Percentiles rank a stretch among this genome's conserved stretches.
Evolutionary conservation across 2,113 vertebrate species (phyloP).

Genomic region (Falco punctatus): DNA sequence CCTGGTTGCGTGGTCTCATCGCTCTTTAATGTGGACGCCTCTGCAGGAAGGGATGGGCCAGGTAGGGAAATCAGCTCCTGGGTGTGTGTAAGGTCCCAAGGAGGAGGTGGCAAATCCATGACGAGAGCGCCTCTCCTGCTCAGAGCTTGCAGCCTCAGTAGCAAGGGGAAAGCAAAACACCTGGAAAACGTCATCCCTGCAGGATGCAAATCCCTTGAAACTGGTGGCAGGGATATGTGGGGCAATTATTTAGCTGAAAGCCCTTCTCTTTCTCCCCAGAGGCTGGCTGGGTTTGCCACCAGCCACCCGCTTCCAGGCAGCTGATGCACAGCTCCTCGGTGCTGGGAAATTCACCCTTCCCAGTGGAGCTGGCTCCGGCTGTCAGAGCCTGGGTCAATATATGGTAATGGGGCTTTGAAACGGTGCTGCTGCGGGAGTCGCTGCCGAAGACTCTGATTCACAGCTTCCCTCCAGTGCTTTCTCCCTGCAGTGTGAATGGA

Average conservation of each 20-base stretch:
- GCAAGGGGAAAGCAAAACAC: not conserved
- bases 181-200: not conserved
- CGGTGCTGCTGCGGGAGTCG: constrained; percentile 15
- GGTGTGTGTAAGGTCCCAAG: not conserved
- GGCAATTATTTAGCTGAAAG: not conserved
- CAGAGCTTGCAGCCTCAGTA: not conserved
- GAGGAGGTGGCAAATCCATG: not conserved
- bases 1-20: not conserved
- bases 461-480: constrained; percentile 58
- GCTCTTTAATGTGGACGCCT: accelerated
- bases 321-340: not conserved
- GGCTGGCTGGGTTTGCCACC: not conserved
- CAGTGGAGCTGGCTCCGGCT: constrained; percentile 39
- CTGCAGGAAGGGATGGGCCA: not conserved
- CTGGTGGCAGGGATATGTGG: accelerated
- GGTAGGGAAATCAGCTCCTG: not conserved
- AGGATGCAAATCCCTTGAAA: not conserved
- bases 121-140: not conserved
- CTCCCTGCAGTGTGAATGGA: not conserved
- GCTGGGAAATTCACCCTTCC: constrained; percentile 50
- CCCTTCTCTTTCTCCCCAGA: not conserved
- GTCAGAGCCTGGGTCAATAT: constrained; percentile 69
- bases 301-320: not conserved
- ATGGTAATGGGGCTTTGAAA: constrained; percentile 70
- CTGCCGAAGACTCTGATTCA: constrained; percentile 66